Conservation (phyloP, 2,797 vertebrate genomes). For the Clangula hyemalis region DNA sequence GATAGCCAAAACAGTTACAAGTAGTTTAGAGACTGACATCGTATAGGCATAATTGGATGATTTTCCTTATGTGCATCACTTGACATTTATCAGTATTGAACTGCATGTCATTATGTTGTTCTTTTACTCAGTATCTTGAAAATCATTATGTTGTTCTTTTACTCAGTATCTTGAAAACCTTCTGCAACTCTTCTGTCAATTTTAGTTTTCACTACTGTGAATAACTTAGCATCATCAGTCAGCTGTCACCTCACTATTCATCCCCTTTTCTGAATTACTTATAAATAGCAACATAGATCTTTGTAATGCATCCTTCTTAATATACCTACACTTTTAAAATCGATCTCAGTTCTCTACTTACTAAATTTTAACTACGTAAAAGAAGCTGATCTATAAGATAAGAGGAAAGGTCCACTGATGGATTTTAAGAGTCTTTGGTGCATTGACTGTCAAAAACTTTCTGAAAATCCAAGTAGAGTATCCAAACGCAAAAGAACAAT, state of each 20-base stretch:
- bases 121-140: background rate
- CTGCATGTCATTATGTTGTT: background rate
- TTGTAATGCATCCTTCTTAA: background rate
- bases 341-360: background rate
- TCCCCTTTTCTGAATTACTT: background rate
- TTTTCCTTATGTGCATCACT: background rate
- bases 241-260: background rate
- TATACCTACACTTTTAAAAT: background rate
- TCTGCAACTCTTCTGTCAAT: background rate
- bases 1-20: background rate
- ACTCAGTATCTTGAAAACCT: background rate
- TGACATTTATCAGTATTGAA: constrained; percentile 4
- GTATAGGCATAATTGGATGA: background rate
- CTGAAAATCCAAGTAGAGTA: background rate
- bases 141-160: constrained; percentile 21
- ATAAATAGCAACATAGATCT: background rate
- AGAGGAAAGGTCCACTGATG: background rate
- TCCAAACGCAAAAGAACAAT: background rate
- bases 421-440: background rate
- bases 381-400: background rate
- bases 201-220: background rate
- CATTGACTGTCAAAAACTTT: background rate
- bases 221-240: background rate
- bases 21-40: background rate
- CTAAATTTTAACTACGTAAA: background rate